phyloP scores from a whole-genome alignment of 92 coral and sea anemone species.

The Zoanthus sociatus region DNA sequence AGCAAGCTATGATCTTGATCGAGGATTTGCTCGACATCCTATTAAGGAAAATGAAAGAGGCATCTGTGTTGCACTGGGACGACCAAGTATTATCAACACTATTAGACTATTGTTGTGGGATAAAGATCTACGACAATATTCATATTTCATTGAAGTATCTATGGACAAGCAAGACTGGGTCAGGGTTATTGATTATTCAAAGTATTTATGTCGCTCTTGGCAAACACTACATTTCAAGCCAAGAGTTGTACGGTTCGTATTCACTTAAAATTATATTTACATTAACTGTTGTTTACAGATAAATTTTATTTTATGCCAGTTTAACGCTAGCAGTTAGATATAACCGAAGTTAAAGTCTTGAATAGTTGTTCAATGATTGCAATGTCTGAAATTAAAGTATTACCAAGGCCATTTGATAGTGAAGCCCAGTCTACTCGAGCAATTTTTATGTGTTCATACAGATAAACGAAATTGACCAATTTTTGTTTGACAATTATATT shows the following conservation, averaged over 20 bases:
- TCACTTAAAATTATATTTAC: no score
- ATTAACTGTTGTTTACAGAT: no score
- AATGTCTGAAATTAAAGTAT: no score
- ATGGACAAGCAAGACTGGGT: constrained; percentile 96
- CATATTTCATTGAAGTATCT: constrained; percentile 93
- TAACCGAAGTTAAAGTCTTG: no score
- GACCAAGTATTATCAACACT: constrained; percentile 93
- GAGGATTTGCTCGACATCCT: constrained; percentile 92
- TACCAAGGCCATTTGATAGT: no score
- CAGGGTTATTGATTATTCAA: constrained; percentile 89
- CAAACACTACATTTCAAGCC: constrained; percentile 90
- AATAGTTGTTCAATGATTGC: no score
- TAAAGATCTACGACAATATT: constrained; percentile 87
- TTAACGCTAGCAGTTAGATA: no score
- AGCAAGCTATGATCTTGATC: constrained; percentile 87
- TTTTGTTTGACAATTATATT: no score
- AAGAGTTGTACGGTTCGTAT: constrained; percentile 89
- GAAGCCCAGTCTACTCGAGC: no score
- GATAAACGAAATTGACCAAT: no score
- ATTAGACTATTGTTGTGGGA: constrained; percentile 91
- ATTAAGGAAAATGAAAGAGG: constrained; percentile 93
- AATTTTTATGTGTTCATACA: no score
- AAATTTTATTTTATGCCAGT: no score
- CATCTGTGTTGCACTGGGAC: constrained; percentile 83
- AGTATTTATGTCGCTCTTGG: constrained; percentile 92